Percentiles rank a stretch among this genome's conserved stretches.
Conservation (phyloP, 2,888 invertebrate genomes). For the Aphodius sticticus region DNA sequence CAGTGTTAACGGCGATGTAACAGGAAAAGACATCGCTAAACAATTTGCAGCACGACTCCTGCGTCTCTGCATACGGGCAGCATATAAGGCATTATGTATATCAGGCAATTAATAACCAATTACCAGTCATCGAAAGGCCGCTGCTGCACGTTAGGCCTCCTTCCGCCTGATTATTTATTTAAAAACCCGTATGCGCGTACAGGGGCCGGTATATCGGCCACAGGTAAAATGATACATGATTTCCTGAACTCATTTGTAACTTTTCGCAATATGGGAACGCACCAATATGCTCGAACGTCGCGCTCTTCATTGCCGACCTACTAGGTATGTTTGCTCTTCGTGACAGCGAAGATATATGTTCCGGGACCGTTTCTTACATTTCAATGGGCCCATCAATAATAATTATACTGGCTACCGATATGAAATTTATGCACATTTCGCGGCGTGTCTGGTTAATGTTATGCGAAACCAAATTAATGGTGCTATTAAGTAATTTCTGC, state of each 20-base stretch:
- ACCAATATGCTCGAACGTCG: not conserved
- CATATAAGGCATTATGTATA: not conserved
- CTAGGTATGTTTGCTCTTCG: not conserved
- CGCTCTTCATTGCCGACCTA: not conserved
- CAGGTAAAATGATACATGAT: not conserved
- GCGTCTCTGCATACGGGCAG: not conserved
- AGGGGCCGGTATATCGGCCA: not conserved
- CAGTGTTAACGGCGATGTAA: not conserved
- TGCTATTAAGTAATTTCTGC: not conserved
- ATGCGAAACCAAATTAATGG: not conserved
- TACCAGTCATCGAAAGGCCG: conserved; percentile 4
- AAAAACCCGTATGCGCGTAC: conserved; percentile 4
- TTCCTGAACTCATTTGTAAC: conserved; percentile 4
- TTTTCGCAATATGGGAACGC: not conserved
- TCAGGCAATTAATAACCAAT: conserved; percentile 4
- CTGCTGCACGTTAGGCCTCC: conserved; percentile 4
- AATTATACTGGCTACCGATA: not conserved
- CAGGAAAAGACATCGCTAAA: not conserved
- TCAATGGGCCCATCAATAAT: not conserved
- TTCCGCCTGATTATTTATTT: not conserved
- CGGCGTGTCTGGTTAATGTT: not conserved
- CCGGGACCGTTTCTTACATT: not conserved
- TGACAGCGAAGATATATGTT: not conserved
- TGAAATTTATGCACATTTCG: not conserved
- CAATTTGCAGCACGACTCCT: not conserved